Evolutionary conservation across 2,888 invertebrate species (phyloP), one percentile per base, ranked within the genome.

Genomic region (Leptopilina drosophilae): DNA sequence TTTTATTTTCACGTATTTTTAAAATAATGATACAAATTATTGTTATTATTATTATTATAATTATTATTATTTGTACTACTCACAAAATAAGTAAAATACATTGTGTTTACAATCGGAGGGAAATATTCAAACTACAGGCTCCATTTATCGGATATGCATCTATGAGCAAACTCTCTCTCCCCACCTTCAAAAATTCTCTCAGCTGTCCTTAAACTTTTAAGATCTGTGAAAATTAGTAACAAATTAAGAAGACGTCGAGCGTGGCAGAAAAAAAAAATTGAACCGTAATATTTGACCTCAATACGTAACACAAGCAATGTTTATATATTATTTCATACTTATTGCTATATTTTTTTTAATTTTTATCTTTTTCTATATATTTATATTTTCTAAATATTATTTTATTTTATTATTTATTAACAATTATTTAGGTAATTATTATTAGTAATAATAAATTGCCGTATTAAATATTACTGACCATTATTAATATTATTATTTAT

Each of bases 161-260:
- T 82, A 78, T 84, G 81, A 84, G 73, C 83, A 83, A 84, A 82
- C 85, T 87, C 84, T 87, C 87, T 85, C 85, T 87, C 85, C 84
- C 85, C 78, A 83, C 83, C 82, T 26, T 62, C 33, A 33, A 56
- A 33, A 11, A 11, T 49, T 56, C 53, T 53, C 33, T 14, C 12
- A 11, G 14, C 26, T 65, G 65, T 65, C 65, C 65, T 65, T 65
- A 53, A 53, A 33, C 49, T 56, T 67, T 33, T 33, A 26, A 73
- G 56, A 56, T n/a, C 73, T 33, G 33, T 49, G 8, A n/a, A 73
- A 73, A 69, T 53, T 53, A 69, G 33, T 53, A 53, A 33, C 69
- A 69, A n/a, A 56, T 69, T 69, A 69, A 46, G 20, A 53, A 69
- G 8, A 69, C 33, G 49, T 49, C 49, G 49, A 49, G 49, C 49